These are phyloP conservation scores for Congeria kusceri DNA, from an alignment of 2,888 invertebrate genomes.

Conservation along the genomic window DNA sequence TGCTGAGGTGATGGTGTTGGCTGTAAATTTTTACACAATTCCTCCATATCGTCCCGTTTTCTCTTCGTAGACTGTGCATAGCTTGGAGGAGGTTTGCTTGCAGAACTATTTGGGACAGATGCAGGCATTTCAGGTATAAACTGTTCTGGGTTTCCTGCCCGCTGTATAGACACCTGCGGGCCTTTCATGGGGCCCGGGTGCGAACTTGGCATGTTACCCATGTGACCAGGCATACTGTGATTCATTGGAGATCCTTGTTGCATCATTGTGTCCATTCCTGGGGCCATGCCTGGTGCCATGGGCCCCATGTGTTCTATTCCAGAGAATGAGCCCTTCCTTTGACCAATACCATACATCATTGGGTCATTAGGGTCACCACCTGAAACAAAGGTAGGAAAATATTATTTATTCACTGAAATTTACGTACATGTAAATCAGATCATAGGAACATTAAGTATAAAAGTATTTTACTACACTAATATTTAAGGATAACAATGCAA, in stretches of 20 bases:
- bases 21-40: slow-evolving; percentile 88
- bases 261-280: slow-evolving; percentile 59
- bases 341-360: slow-evolving; percentile 70
- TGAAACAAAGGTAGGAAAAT: too few relatives aligned
- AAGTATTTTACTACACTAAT: too few relatives aligned
- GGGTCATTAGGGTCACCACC: slow-evolving; percentile 74
- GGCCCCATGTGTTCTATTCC: slow-evolving; percentile 67
- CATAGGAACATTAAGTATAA: too few relatives aligned
- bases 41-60: slow-evolving; percentile 87
- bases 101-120: slow-evolving; percentile 49
- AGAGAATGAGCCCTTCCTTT: slow-evolving; percentile 67
- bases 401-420: too few relatives aligned
- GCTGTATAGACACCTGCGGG: slow-evolving; percentile 77
- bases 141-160: slow-evolving; percentile 84
- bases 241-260: slow-evolving; percentile 68
- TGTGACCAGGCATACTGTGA: slow-evolving; percentile 63
- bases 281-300: slow-evolving; percentile 60
- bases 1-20: slow-evolving; percentile 98
- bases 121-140: slow-evolving; percentile 78
- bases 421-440: too few relatives aligned
- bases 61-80: slow-evolving; percentile 83
- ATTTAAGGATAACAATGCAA: too few relatives aligned
- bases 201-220: slow-evolving; percentile 68
- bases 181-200: slow-evolving; percentile 68
- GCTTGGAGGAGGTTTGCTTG: slow-evolving; percentile 84